These are phyloP conservation scores for Tragopan temminckii DNA, from an alignment of 2,797 vertebrate species.

Conservation along the genomic window DNA sequence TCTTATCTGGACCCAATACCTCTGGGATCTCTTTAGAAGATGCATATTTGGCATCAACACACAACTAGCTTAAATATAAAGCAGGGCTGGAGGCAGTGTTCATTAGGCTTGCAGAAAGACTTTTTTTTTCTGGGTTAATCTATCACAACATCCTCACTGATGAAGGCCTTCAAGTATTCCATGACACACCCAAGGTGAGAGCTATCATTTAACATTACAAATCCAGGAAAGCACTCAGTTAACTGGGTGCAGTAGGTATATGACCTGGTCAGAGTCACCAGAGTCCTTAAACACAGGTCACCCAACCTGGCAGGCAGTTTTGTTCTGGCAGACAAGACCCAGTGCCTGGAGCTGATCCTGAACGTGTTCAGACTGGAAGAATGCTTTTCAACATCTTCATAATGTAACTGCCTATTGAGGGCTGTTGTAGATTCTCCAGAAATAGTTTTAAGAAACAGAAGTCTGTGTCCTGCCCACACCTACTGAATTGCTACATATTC, in stretches of 20 bases:
- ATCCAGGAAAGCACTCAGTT: not conserved
- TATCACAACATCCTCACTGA: not conserved
- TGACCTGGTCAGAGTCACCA: not conserved
- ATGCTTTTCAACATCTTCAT: not conserved
- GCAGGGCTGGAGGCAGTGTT: not conserved
- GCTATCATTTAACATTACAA: not conserved
- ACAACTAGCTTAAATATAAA: not conserved
- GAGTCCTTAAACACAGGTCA: not conserved
- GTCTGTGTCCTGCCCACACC: not conserved
- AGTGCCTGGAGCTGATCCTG: not conserved
- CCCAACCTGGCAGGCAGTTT: not conserved
- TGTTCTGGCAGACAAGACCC: not conserved
- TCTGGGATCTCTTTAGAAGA: conserved; percentile 33
- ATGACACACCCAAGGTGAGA: not conserved
- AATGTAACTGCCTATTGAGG: not conserved
- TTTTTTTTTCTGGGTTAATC: not conserved
- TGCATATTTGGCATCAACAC: conserved; percentile 16
- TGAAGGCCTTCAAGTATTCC: not conserved
- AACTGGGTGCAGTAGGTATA: not conserved
- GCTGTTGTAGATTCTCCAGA: not conserved
- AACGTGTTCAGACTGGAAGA: not conserved
- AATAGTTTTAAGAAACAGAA: not conserved
- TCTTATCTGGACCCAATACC: not conserved
- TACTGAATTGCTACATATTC: not conserved
- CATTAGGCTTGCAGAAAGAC: not conserved